A percentile compares a stretch with the other conserved stretches of the same genome.
phyloP scores from a whole-genome alignment of 2,113 vertebrate genomes.

The Nothoprocta pentlandii region DNA sequence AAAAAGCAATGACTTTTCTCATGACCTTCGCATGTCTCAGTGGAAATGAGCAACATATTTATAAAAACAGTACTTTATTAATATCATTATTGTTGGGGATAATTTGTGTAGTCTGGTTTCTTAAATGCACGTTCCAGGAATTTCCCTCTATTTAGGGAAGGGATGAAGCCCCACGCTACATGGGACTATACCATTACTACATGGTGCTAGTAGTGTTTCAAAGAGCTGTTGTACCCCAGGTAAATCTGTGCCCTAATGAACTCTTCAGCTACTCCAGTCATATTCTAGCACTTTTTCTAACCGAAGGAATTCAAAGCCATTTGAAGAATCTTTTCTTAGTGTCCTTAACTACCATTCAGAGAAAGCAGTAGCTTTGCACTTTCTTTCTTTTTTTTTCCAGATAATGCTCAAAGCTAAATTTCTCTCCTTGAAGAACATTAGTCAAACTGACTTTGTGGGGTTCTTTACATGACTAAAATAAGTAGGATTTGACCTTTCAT shows the following conservation, averaged over 20 bases:
- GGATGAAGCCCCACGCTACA: neutral
- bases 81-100: neutral
- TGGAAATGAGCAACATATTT: neutral
- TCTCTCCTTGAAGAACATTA: conserved; percentile 52
- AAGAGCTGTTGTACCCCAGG: neutral
- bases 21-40: neutral
- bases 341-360: conserved; percentile 35
- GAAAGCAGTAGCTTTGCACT: conserved; percentile 51
- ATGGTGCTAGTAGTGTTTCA: neutral
- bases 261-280: conserved; percentile 32
- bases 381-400: conserved; percentile 12
- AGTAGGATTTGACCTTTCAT: conserved; percentile 64
- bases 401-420: conserved; percentile 57
- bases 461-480: conserved; percentile 51
- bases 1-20: neutral
- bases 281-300: conserved; percentile 10
- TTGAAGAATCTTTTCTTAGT: conserved; percentile 41
- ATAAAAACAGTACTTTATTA: conserved; percentile 14
- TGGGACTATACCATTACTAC: neutral
- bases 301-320: conserved; percentile 53
- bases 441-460: conserved; percentile 42
- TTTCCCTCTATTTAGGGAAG: neutral
- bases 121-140: neutral
- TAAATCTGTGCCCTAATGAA: conserved; percentile 47
- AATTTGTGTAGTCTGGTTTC: neutral